A percentile compares a stretch with the other conserved stretches of the same genome.
Conservation (phyloP, 2,113 vertebrate genomes). For the Tachuris rubrigastra region DNA sequence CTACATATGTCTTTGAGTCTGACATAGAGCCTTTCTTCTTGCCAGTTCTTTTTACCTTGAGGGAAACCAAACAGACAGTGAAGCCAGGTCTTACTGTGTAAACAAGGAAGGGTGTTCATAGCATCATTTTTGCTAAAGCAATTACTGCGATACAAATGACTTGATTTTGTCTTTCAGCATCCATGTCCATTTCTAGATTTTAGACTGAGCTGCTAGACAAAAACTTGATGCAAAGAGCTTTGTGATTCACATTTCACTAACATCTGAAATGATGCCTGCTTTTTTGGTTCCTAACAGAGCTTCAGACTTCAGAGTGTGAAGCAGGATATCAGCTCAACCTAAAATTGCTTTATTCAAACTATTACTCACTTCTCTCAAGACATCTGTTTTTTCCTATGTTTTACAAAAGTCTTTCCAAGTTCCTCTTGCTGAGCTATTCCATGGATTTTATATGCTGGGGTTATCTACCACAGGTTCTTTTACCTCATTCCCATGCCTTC, state of each 20-base stretch:
- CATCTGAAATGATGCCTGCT: neutral
- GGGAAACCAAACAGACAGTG: neutral
- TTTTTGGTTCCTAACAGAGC: neutral
- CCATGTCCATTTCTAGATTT: neutral
- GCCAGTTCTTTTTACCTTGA: neutral
- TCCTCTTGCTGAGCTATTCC: neutral
- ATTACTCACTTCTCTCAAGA: conserved; percentile 8
- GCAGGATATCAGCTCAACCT: neutral
- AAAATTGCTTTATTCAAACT: neutral
- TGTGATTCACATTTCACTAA: neutral
- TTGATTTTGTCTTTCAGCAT: neutral
- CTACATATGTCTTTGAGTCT: neutral
- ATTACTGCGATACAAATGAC: neutral
- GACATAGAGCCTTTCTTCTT: neutral
- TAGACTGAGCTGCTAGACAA: neutral
- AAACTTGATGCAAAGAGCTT: neutral
- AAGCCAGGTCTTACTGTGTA: neutral
- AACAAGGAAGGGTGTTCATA: neutral
- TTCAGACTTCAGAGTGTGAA: neutral
- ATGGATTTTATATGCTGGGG: neutral
- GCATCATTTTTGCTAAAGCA: neutral
- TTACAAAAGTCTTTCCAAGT: neutral
- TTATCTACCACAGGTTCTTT: neutral
- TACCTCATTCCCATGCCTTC: neutral
- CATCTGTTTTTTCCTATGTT: neutral